These are phyloP conservation scores for Bujurquina vittata DNA, from an alignment of 2,113 vertebrate genomes.

Conservation along the genomic window DNA sequence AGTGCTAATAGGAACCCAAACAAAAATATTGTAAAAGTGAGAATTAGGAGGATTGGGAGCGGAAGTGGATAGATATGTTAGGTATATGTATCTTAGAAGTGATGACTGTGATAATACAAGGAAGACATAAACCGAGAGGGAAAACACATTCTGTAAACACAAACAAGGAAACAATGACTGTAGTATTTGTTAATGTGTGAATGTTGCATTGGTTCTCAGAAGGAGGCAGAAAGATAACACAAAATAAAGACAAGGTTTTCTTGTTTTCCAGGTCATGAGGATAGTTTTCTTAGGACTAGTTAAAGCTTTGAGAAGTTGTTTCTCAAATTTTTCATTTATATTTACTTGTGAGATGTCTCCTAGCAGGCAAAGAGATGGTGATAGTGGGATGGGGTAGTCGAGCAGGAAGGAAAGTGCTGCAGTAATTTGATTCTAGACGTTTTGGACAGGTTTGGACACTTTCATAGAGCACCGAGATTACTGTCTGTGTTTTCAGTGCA, in stretches of 20 bases:
- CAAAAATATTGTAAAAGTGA: neutral
- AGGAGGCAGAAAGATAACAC: too few species aligned
- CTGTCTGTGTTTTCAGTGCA: neutral
- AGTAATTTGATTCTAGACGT: neutral
- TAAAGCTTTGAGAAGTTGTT: neutral
- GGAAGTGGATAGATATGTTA: neutral
- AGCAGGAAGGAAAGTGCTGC: neutral
- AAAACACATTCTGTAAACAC: neutral
- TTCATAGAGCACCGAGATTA: too few species aligned
- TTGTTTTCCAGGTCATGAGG: neutral
- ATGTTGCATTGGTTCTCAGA: too few species aligned
- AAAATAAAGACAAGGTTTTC: neutral
- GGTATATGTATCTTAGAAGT: neutral
- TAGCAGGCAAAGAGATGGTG: neutral
- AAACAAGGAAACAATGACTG: accelerated
- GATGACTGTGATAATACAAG: neutral
- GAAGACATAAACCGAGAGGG: neutral
- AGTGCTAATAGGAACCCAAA: neutral
- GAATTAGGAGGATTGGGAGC: neutral
- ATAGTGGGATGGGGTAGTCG: neutral
- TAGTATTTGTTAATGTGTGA: too few species aligned
- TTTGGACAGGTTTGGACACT: neutral
- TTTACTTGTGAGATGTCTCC: neutral
- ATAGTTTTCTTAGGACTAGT: neutral
- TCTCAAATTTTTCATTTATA: too few species aligned